These are phyloP conservation scores for Tilapia sparmanii DNA, from an alignment of 2,113 vertebrate genomes.

Conservation along the genomic window DNA sequence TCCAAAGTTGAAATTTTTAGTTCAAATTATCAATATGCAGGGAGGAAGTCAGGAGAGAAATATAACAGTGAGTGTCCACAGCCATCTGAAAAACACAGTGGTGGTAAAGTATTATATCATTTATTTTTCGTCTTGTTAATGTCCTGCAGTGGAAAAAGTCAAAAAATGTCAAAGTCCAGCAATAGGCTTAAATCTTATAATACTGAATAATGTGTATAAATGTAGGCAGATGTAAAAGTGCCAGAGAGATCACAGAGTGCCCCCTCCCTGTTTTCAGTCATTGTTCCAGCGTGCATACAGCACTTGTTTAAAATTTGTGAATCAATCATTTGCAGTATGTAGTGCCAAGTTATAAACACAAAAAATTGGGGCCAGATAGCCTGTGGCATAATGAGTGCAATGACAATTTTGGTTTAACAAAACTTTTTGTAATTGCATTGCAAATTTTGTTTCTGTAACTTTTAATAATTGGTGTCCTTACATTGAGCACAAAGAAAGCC, in stretches of 20 bases:
- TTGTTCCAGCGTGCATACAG: fast-evolving
- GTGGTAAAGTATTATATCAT: background rate
- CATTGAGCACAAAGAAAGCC: background rate
- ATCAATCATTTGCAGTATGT: background rate
- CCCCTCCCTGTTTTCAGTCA: background rate
- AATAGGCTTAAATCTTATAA: background rate
- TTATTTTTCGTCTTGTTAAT: background rate
- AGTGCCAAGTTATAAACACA: background rate
- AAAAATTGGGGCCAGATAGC: background rate
- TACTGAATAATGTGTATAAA: background rate
- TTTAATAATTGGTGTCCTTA: background rate
- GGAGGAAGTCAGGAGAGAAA: background rate
- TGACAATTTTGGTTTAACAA: background rate
- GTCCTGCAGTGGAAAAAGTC: background rate
- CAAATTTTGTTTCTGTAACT: background rate
- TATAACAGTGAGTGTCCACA: background rate
- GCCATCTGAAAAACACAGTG: background rate
- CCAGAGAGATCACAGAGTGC: background rate
- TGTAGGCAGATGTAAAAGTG: background rate
- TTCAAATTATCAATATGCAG: background rate
- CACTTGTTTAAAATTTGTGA: background rate
- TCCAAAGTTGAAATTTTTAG: background rate
- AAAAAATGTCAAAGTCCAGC: background rate
- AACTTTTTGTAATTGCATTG: background rate
- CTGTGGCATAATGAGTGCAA: background rate